Base-by-base conservation (phyloP, 35 echinoderm and acorn worm genomes). In the Acanthaster planci region DNA sequence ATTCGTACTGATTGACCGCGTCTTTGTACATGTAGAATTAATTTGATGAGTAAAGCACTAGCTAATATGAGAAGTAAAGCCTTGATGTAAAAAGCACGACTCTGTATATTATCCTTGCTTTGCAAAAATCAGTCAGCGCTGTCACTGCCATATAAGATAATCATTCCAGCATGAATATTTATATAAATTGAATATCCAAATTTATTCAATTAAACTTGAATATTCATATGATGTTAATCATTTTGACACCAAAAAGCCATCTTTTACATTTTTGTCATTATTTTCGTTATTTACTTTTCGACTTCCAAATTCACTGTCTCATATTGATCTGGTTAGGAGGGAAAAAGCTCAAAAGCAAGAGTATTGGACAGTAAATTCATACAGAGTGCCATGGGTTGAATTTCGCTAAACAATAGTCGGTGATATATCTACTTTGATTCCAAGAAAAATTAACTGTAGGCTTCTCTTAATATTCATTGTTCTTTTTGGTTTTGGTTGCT, bases 81-180 rank as follows among this genome's bases (percentile, higher is more conserved):
- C 64, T 72, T 72, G 64, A 72, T 72, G 64, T 72, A 72, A 31
- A 72, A 72, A 72, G 64, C 64, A 31, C 14, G 42, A 26, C 22
- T 29, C 10, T 31, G 34, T 72, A 34, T 72, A 72, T 72, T 72
- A 72, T 72, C 23, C 64, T 34, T 72, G 64, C 64, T 72, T 72
- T 72, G 64, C 64, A 72, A 14, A 72, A 60, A 72, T 72, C 10
- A 26, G 30, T 72, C 64, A 72, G 64, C 64, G 10, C 10, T 72
- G 34, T 26, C 64, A 72, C 64, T 72, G 64, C 64, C 64, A 29
- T 34, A 72, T 26, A n/a, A n/a, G 26, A 72, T 34, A 72, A 72
- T 72, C 64, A 72, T 72, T 72, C 64, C 64, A 16, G 26, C 64
- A 72, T 72, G 64, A 72, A 72, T 72, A 72, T 72, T 72, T 72